Conservation (phyloP, 2,113 vertebrate species). For the Taxidea taxus region DNA sequence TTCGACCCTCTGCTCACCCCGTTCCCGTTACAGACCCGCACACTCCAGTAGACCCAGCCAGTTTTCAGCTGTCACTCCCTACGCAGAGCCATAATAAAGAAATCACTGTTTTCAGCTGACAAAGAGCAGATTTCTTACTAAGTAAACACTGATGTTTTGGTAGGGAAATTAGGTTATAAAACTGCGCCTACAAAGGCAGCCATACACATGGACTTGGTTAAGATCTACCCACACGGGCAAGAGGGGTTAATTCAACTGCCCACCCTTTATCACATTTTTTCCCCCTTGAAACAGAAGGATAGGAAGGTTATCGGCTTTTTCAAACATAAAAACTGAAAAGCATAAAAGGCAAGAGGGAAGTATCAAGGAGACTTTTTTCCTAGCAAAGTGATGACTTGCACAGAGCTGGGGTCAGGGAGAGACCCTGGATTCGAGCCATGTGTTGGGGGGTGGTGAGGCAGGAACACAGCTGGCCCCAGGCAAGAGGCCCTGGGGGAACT, state of each 20-base stretch:
- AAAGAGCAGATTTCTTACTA: constrained; percentile 92
- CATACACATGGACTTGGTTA: constrained; percentile 82
- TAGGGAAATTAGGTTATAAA: constrained; percentile 87
- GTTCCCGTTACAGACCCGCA: constrained; percentile 88
- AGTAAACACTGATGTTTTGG: constrained; percentile 85
- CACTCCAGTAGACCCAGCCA: constrained; percentile 86
- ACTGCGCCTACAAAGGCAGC: constrained; percentile 80
- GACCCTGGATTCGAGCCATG: neutral
- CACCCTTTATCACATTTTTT: constrained; percentile 65
- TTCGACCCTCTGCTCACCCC: constrained; percentile 78
- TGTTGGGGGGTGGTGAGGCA: neutral
- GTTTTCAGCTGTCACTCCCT: constrained; percentile 85
- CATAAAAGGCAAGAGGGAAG: neutral
- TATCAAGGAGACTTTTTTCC: neutral
- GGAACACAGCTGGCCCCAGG: neutral
- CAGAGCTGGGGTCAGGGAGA: neutral
- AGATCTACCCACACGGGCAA: constrained; percentile 76
- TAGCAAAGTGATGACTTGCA: neutral
- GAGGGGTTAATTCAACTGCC: constrained; percentile 69
- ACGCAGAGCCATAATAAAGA: constrained; percentile 89
- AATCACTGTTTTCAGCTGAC: constrained; percentile 91
- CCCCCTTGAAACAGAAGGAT: neutral
- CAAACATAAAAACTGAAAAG: neutral
- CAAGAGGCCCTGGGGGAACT: neutral
- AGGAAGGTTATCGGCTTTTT: neutral